Conservation (phyloP, 2,888 invertebrate genomes). For the Bellardia bayeri region DNA sequence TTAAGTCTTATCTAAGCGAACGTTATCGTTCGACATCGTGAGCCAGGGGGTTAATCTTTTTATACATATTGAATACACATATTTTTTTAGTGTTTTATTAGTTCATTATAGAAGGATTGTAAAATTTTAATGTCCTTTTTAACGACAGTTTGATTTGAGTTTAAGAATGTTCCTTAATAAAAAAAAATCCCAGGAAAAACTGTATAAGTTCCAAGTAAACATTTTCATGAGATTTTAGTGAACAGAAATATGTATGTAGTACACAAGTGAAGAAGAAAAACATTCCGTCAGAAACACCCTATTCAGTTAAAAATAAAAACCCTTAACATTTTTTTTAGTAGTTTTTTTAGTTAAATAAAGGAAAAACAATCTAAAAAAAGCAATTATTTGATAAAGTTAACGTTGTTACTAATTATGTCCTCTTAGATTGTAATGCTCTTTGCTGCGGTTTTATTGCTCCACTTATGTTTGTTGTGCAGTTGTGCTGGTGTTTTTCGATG, state of each 20-base stretch:
- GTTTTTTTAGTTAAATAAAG: background rate
- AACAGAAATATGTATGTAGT: too few relatives aligned
- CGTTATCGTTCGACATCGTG: too few relatives aligned
- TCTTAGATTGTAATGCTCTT: slow-evolving; percentile 9
- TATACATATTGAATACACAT: background rate
- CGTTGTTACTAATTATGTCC: slow-evolving; percentile 51
- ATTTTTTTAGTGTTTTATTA: background rate
- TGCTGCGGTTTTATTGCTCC: background rate
- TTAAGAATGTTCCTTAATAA: background rate
- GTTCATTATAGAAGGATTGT: background rate
- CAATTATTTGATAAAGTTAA: slow-evolving; percentile 32
- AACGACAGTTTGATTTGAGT: background rate
- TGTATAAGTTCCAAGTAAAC: too few relatives aligned
- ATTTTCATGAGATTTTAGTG: too few relatives aligned
- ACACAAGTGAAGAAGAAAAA: too few relatives aligned
- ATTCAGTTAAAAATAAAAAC: background rate
- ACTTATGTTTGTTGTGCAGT: background rate
- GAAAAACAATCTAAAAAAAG: slow-evolving; percentile 19
- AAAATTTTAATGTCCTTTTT: background rate
- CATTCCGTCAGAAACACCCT: background rate
- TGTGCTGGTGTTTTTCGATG: background rate
- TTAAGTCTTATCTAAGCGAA: too few relatives aligned
- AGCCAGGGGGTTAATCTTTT: too few relatives aligned
- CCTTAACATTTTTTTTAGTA: background rate
- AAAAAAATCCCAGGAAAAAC: background rate